Evolutionary conservation across 2,888 invertebrate species (phyloP), one percentile per base, ranked within the genome.

Genomic region (Aporophyla lueneburgensis): DNA sequence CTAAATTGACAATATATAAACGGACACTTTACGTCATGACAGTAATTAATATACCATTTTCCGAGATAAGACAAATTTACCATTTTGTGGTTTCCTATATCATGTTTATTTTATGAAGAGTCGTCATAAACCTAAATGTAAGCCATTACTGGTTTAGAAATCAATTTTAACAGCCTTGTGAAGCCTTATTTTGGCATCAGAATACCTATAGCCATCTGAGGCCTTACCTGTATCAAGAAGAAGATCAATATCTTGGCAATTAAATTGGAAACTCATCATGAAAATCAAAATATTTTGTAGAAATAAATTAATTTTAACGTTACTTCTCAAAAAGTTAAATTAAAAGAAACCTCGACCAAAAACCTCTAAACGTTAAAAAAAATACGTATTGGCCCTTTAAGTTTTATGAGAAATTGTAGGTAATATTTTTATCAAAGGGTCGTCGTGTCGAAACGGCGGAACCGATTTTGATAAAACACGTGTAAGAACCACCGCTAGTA

Each of bases 1-100:
- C 27, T 46, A 27, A 46, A 46, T 70, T 27, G 27, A 46, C n/a
- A 27, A 62, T 46, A 27, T n/a, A 40, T 46, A 72, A 69, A n/a
- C 2, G 27, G 27, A 27, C 2, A n/a, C 21, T 74, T 53, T 24
- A 27, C 49, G 49, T 58, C 49, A 77, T 49, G 46, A 12, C 24
- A 54, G 33, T 24, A 53, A 53, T 62, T 46, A 46, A 74, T 43
- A n/a, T 16, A 56, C 7, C 12, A 72, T 49, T 49, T 58, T 40
- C 46, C 4, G n/a, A 74, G 43, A 46, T 58, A 73, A 21, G 14
- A 74, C 24, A 49, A 40, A 24, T 0, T 14, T 0, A 14, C 6
- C 14, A 53, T 33, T 43, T 53, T 33, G 14, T 61, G 1, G 24
- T 43, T 21, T 46, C 21, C 43, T 46, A 46, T 16, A 43, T 46